Base-by-base conservation (phyloP, 2,888 invertebrate genomes). In the Marronus borbonicus region DNA sequence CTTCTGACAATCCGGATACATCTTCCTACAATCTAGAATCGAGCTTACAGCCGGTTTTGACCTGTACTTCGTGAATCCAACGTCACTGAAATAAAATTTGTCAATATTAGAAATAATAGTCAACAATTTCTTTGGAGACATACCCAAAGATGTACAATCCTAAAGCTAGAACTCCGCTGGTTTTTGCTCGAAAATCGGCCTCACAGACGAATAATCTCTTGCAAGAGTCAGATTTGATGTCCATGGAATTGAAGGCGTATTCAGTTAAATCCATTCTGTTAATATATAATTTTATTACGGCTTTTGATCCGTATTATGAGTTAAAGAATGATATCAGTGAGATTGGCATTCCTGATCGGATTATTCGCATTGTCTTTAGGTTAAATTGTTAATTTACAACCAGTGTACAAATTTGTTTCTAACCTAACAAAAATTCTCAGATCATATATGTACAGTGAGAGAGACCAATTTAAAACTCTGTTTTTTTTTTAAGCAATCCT, bases 121-220 rank as follows among this genome's bases (percentile, higher is more conserved):
- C 8, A 44, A 28, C 12, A 50, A 50, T 12, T 49, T 20, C 28
- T 0, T 44, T 4, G 49, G 28, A 39, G 12, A 76, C 76, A 81
- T 82, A 84, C 84, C 83, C 82, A 20, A 84, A 82, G n/a, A 84
- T 77, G 14, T 81, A 80, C 65, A 83, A 77, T 62, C 81, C 82
- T 28, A 83, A 44, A n/a, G 80, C 79, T 49, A 87, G 78, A 60
- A 87, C 44, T 12, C 79, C 85, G 84, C 88, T 89, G 8, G 83
- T 80, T 78, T 87, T 87, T 1, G 89, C 87, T 39, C 87, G 88
- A 80, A 88, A 89, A 80, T 91, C 89, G 83, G 89, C 88, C 86
- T 90, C 90, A 79, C 91, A 91, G 8, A 91, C 87, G 81, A 91
- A 90, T 78, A 90, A 89, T 79, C 87, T 89, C 80, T 89, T 89